phyloP scores from a whole-genome alignment of 2,888 invertebrate genomes.

The Scrobipalpa costella region DNA sequence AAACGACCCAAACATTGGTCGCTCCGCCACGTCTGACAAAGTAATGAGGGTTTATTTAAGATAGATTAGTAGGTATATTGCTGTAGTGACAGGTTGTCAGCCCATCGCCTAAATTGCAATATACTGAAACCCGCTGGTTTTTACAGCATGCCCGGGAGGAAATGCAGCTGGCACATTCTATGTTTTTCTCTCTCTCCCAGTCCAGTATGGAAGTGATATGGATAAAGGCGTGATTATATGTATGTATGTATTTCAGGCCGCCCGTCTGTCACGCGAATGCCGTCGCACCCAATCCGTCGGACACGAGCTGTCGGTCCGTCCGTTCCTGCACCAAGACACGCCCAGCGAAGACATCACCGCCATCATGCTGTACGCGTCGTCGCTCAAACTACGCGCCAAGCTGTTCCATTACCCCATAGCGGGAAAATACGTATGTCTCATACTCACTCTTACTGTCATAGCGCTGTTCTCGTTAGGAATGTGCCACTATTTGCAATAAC shows the following conservation, averaged over 20 bases:
- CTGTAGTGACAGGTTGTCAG: too few relatives aligned
- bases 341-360: slow-evolving; percentile 88
- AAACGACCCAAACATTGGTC: too few relatives aligned
- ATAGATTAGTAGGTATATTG: too few relatives aligned
- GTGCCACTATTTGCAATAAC: slow-evolving; percentile 82
- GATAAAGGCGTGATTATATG: too few relatives aligned
- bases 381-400: slow-evolving; percentile 87
- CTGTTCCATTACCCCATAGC: slow-evolving; percentile 88
- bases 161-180: too few relatives aligned
- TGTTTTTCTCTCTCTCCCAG: too few relatives aligned
- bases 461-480: slow-evolving; percentile 86
- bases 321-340: slow-evolving; percentile 90
- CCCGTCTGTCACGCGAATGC: slow-evolving; percentile 87
- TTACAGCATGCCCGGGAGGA: too few relatives aligned
- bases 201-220: too few relatives aligned
- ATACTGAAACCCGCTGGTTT: too few relatives aligned
- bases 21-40: too few relatives aligned
- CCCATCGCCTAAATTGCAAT: too few relatives aligned
- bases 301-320: slow-evolving; percentile 88
- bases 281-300: slow-evolving; percentile 87
- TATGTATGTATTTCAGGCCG: slow-evolving; percentile 80
- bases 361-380: slow-evolving; percentile 88
- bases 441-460: slow-evolving; percentile 82
- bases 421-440: slow-evolving; percentile 84
- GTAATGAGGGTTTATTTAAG: too few relatives aligned